These are phyloP conservation scores for Phyto melanocephala DNA, from an alignment of 2,888 invertebrate genomes.

Conservation along the genomic window DNA sequence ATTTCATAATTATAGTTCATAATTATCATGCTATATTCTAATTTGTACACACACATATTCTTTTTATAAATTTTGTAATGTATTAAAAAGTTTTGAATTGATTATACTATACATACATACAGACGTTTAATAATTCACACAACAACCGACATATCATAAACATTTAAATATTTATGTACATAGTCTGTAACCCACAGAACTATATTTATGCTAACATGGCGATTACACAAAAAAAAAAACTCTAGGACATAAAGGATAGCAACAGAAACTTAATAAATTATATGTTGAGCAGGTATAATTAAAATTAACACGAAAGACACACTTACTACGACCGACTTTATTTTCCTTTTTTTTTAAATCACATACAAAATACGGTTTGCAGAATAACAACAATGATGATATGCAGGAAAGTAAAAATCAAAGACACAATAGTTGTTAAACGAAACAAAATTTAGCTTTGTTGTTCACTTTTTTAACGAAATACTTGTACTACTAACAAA, in stretches of 20 bases:
- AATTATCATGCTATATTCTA: too few species aligned
- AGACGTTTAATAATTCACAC: too few species aligned
- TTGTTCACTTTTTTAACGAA: constrained; percentile 34
- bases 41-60: too few species aligned
- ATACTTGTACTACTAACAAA: background rate
- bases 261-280: constrained; percentile 11
- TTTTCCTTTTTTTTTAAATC: constrained; percentile 34
- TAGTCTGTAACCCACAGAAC: constrained; percentile 61
- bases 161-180: background rate
- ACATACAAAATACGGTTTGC: constrained; percentile 50
- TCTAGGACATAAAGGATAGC: constrained; percentile 2
- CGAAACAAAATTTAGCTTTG: constrained; percentile 23
- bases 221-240: constrained; percentile 2
- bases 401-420: background rate
- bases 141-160: background rate
- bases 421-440: constrained; percentile 10
- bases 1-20: too few species aligned
- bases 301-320: constrained; percentile 37
- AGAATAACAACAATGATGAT: constrained; percentile 24
- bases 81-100: too few species aligned
- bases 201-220: constrained; percentile 43
- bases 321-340: background rate
- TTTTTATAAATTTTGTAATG: too few species aligned
- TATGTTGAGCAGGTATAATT: constrained; percentile 2
- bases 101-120: background rate